Base-by-base conservation (phyloP, 2,888 invertebrate species). In the Mayetiola destructor region DNA sequence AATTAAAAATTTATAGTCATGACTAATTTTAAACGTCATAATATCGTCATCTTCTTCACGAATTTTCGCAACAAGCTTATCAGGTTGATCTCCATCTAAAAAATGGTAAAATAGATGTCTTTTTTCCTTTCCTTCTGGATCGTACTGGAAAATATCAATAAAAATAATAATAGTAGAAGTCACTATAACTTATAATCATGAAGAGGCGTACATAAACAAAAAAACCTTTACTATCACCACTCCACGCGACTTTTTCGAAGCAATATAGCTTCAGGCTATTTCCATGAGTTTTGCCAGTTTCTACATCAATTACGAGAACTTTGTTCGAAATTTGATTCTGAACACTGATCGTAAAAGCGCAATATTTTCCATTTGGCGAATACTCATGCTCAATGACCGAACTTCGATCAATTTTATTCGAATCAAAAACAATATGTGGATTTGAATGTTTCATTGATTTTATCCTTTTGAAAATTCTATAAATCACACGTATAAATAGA, bases 201-300 rank as follows among this genome's bases (percentile, higher is more conserved):
- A n/a, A n/a, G n/a, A n/a, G n/a, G n/a, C n/a, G n/a, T 55, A 55
- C 55, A 37, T 55, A 55, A 36, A 55, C 20, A n/a, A 55, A 55
- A 37, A 55, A 55, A 23, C 55, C 55, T 23, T 23, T 2, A 37
- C 55, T 55, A n/a, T 55, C 55, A 2, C 37, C 55, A 16, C 55
- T 55, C 55, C 55, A 55, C 9, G 37, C 37, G 55, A 55, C n/a
- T 37, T 35, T 54, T 21, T 55, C 23, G n/a, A 4, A 55, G n/a
- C 37, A 10, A 16, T 9, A 37, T 3, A 55, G 3, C n/a, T 21
- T 30, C 37, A 55, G 14, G 10, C 55, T 3, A 10, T 23, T 35
- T 55, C 55, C 55, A 55, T 12, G 16, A 36, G 10, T 55, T 37
- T 55, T n/a, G 12, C 55, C 55, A 23, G 37, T 55, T 55, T 37